Evolutionary conservation across 2,113 vertebrate species (phyloP), one percentile per base, ranked within the genome.

Genomic region (Ctenodactylus gundi): DNA sequence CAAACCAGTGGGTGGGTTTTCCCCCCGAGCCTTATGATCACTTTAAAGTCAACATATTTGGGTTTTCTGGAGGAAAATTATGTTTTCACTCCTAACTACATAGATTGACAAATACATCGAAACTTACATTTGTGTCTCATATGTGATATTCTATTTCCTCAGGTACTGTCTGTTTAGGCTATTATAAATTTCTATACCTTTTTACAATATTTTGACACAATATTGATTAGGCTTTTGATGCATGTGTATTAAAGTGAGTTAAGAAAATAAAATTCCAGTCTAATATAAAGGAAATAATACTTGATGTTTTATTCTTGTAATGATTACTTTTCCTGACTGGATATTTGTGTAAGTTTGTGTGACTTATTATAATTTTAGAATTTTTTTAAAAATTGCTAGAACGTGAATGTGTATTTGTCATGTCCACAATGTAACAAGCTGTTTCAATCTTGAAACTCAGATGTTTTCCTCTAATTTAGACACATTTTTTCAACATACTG

Each of bases 121-220:
- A 29, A n/a, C 49, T 85, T 88, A 39, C 6, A 51, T 88, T 87
- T 93, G 60, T 94, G 44, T 62, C 20, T 27, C 41, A 53, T 55
- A 81, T 73, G 25, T 68, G 51, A 57, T 53, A 68, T 76, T 84
- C 82, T 87, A 94, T 55, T 92, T 78, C 81, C 89, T 60, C 46
- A 39, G 44, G 7, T 58, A 41, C 86, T 81, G 27, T 91, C 36
- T 83, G 27, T 27, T 15, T 44, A 13, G 17, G 15, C 18, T 49
- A 31, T 70, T 73, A 49, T 4, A 75, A 49, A 46, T 49, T 34
- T 41, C 81, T 58, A 34, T 31, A 41, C n/a, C 41, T 27, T 81
- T 94, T 85, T 51, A 73, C 3, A 70, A n/a, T 91, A 83, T 86
- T 90, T 94, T 90, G 7, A 76, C 76, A 39, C 8, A 81, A 65